Evolutionary conservation across 2,113 vertebrate genomes (phyloP).

Genomic region (Phylloscopus whistleri): DNA sequence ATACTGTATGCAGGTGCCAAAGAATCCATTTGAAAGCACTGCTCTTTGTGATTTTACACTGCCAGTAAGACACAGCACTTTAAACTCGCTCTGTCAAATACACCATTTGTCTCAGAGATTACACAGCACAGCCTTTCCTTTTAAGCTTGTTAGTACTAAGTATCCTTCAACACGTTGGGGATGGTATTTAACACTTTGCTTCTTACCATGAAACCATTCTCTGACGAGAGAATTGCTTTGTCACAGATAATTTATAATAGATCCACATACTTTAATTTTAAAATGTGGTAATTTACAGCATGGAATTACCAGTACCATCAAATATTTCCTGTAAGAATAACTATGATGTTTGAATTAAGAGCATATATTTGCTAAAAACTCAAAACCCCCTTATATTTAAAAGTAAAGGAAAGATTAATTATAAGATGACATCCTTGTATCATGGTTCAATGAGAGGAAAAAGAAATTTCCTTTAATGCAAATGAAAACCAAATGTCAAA

Average conservation of each 20-base stretch:
- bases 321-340: not conserved
- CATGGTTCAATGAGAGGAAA: not conserved
- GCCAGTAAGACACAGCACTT: slow-evolving; percentile 10
- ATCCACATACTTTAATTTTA: not conserved
- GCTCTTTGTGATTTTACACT: slow-evolving; percentile 5
- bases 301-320: not conserved
- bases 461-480: not conserved
- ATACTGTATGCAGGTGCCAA: not conserved
- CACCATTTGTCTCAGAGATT: slow-evolving; percentile 9
- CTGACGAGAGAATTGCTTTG: not conserved
- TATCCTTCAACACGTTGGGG: not conserved
- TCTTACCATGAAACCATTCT: not conserved
- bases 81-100: not conserved
- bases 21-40: slow-evolving; percentile 14
- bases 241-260: not conserved
- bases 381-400: not conserved
- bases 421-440: not conserved
- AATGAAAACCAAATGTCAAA: slow-evolving; percentile 8
- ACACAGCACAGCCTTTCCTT: not conserved
- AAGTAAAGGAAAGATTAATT: slow-evolving; percentile 5
- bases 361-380: not conserved
- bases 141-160: slow-evolving; percentile 23
- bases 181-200: not conserved
- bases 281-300: not conserved
- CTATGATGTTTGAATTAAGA: not conserved